Percentiles rank a stretch among this genome's conserved stretches.
phyloP scores from a whole-genome alignment of 2,888 invertebrate genomes.

The Sisyra nigra region DNA sequence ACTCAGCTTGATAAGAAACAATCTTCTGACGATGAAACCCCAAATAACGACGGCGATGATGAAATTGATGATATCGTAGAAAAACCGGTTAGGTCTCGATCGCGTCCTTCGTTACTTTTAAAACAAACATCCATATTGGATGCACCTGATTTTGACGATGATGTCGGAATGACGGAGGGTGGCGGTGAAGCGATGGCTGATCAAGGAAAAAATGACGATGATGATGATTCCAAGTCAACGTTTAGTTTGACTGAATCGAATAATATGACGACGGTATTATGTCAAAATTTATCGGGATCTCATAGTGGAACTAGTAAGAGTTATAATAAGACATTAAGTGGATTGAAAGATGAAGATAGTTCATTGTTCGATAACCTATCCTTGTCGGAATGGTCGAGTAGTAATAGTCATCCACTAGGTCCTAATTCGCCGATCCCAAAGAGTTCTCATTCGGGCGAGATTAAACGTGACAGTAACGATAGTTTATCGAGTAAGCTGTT shows the following conservation, averaged over 20 bases:
- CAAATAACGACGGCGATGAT: background rate
- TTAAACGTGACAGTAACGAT: conserved; percentile 11
- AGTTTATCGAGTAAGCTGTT: conserved; percentile 18
- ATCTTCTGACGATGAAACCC: conserved; percentile 15
- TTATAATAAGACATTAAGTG: conserved; percentile 41
- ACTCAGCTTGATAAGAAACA: conserved; percentile 10
- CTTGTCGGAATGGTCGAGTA: conserved; percentile 71
- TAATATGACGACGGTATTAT: conserved; percentile 71
- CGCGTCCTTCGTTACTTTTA: conserved; percentile 9
- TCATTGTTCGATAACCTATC: conserved; percentile 56
- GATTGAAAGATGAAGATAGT: conserved; percentile 63
- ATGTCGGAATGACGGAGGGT: background rate
- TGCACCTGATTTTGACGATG: conserved; percentile 31
- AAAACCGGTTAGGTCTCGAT: background rate
- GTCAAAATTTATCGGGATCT: conserved; percentile 55
- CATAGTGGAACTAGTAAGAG: conserved; percentile 36
- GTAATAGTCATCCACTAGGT: conserved; percentile 53
- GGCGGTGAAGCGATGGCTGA: conserved; percentile 19
- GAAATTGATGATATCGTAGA: background rate
- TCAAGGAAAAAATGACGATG: background rate
- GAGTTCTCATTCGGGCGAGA: conserved; percentile 14
- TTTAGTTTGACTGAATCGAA: conserved; percentile 75
- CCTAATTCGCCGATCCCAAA: conserved; percentile 21
- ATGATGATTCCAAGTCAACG: conserved; percentile 29
- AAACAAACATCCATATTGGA: conserved; percentile 20